Percentiles rank a stretch among this genome's conserved stretches.
Evolutionary conservation across 2,888 invertebrate species (phyloP).

Genomic region (Julus scanicus): DNA sequence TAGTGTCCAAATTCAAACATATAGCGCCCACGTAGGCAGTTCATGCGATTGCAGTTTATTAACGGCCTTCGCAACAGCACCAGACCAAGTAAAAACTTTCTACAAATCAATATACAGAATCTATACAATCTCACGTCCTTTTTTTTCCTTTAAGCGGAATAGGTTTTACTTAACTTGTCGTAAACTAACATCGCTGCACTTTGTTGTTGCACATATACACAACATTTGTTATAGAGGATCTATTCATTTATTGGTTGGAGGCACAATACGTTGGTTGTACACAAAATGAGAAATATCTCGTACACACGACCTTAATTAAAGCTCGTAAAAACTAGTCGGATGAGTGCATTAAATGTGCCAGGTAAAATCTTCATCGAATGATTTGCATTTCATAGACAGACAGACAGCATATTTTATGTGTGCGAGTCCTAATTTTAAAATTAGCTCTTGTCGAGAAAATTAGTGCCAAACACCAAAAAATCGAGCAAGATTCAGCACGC

Average conservation of each 20-base stretch:
- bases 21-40: too few species aligned
- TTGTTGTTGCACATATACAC: too few species aligned
- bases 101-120: too few species aligned
- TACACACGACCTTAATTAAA: background rate
- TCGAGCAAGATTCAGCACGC: background rate
- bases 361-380: conserved; percentile 13
- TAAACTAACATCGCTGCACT: too few species aligned
- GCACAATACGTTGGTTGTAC: background rate
- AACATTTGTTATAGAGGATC: background rate
- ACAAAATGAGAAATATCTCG: background rate
- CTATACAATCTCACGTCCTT: too few species aligned
- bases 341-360: background rate
- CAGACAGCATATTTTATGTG: background rate
- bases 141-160: too few species aligned
- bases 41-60: too few species aligned
- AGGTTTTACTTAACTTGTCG: too few species aligned
- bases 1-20: too few species aligned
- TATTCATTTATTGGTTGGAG: background rate
- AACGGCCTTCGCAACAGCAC: too few species aligned
- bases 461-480: background rate
- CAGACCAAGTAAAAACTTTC: too few species aligned
- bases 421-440: background rate
- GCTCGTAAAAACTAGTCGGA: background rate
- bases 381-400: background rate
- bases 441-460: background rate